Evolutionary conservation across 1,140 invertebrate genomes (phyloP).

Genomic region (Octopus sinensis): DNA sequence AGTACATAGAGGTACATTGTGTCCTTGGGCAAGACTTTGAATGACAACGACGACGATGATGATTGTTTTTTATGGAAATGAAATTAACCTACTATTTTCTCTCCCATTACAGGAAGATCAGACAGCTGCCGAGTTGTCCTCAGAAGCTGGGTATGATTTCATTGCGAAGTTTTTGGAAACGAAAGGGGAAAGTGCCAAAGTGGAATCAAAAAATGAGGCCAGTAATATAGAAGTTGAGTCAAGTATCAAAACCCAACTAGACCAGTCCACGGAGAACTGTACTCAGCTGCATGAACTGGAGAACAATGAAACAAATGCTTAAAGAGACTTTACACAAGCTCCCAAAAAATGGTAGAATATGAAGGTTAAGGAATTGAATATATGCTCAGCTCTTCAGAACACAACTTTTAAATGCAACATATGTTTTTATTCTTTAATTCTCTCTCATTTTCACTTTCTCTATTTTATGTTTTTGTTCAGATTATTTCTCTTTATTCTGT

Average conservation of each 20-base stretch:
- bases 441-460: too few relatives aligned
- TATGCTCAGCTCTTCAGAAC: too few relatives aligned
- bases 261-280: not conserved
- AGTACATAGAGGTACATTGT: not conserved
- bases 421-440: too few relatives aligned
- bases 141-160: conserved; percentile 52
- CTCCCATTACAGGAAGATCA: conserved; percentile 44
- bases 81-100: not conserved
- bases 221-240: too few relatives aligned
- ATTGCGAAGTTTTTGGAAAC: conserved; percentile 49
- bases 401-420: too few relatives aligned
- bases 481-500: too few relatives aligned
- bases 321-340: not conserved
- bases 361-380: too few relatives aligned
- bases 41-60: not conserved
- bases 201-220: not conserved
- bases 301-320: not conserved
- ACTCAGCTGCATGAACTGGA: not conserved
- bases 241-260: not conserved
- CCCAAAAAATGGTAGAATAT: too few relatives aligned
- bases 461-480: too few relatives aligned
- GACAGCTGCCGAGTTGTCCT: conserved; percentile 45
- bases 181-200: conserved; percentile 23
- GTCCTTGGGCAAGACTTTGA: not conserved
- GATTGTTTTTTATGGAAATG: not conserved